phyloP scores from a whole-genome alignment of 2,797 vertebrate species.

The Siniperca scherzeri region DNA sequence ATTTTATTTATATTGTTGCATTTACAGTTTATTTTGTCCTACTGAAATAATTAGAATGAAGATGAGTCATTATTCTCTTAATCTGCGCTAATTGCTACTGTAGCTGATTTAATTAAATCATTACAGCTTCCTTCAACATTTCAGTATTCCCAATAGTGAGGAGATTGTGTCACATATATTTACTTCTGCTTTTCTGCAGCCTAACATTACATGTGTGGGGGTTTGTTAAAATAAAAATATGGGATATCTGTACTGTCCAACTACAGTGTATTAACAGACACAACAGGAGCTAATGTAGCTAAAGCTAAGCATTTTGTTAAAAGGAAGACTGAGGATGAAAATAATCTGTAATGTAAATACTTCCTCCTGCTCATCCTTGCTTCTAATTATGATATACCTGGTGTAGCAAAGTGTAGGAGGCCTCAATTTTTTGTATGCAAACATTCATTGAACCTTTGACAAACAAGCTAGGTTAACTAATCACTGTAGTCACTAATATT shows the following conservation, averaged over 20 bases:
- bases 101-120: neutral
- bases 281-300: slow-evolving; percentile 1
- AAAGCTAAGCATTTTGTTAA: neutral
- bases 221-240: neutral
- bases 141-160: neutral
- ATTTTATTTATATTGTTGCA: neutral
- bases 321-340: neutral
- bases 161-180: neutral
- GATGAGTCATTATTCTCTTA: neutral
- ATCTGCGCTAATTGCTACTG: neutral
- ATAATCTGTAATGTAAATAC: neutral
- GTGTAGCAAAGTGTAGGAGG: neutral
- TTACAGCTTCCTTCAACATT: neutral
- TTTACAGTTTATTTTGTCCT: neutral
- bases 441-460: neutral
- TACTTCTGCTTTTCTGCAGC: neutral
- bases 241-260: neutral
- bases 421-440: neutral
- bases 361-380: too few species aligned
- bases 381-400: neutral
- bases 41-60: neutral
- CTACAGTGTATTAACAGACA: neutral
- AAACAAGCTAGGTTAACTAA: neutral
- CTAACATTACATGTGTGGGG: neutral
- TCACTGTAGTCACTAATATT: slow-evolving; percentile 18